Base-by-base conservation (phyloP, 2,113 vertebrate species). In the Xiphias gladius region DNA sequence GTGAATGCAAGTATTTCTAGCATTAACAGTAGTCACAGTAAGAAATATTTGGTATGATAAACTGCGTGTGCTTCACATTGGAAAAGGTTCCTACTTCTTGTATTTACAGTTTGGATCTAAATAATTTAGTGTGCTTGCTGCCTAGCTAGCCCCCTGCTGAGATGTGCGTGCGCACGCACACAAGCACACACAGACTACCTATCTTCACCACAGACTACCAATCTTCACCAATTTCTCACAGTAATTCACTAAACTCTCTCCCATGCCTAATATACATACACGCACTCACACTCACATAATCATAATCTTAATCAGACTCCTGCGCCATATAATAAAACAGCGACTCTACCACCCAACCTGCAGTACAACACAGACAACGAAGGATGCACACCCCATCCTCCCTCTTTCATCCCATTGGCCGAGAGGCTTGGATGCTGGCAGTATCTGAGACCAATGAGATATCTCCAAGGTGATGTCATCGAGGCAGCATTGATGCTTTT, bases 391-490 rank as follows among this genome's bases (percentile, higher is more conserved):
- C 84, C 46, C 71, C 69, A 35, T 81, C 79, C 73, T 81, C 71
- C 39, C 82, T 50, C 77, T 72, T 35, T 8, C 14, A 84, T 86
- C 76, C 58, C n/a, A 92, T 92, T 93, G 93, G 93, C 79, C 58
- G 52, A 39, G n/a, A 78, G 69, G 57, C 80, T 69, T 77, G 69
- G 84, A 89, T 94, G 90, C 91, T 93, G 92, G 89, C 93, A 89
- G 87, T 67, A 83, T 72, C 76, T 80, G 77, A 10, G 63, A 76
- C 95, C 95, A 96, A 96, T 96, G 8, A 80, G 79, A 87, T 57
- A 0, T 32, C 86, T 93, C 74, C 80, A 65, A 83, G 91, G 87
- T 96, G 95, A 96, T 96, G 95, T 96, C 95, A 96, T 96, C 91
- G 76, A 78, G 84, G 90, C 89, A 89, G 93, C 91, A 73, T 83